Base-by-base conservation (phyloP, 2,797 vertebrate genomes). In the Pipistrellus pygmaeus region DNA sequence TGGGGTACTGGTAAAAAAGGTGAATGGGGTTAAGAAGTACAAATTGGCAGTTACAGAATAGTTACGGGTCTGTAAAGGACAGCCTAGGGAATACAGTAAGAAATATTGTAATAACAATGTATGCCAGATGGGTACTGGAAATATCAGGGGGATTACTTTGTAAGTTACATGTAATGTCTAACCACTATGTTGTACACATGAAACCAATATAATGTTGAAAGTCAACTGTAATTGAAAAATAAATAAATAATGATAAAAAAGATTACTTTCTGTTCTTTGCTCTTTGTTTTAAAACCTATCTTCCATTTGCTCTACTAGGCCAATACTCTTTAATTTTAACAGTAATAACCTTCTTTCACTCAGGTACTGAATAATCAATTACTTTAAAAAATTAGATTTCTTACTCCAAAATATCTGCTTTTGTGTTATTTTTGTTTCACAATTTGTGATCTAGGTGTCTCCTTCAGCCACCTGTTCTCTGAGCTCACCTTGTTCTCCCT, bases 261-360 rank as follows among this genome's bases (percentile, higher is more conserved):
- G 20, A 68, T 35, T 83, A 27, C 44, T 51, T 68, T 68, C 21
- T 17, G 8, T 32, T 14, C 27, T 77, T 77, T 88, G 30, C 6
- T 81, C n/a, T 86, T 48, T 83, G 2, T 62, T 85, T 88, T 64
- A 20, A 86, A 93, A 35, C 51, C 80, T 77, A 84, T 90, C 60
- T 75, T 81, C 30, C 41, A 30, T 87, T 82, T 80, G 18, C 38
- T 93, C 35, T 73, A 82, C 11, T 35, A 85, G 21, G 21, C 25
- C 35, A 94, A 44, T 21, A 44, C 1, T 23, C 73, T 57, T 81
- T 93, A 12, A 80, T 83, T 23, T 84, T 69, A 83, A 66, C 12
- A 76, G n/a, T 8, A 30, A 27, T 57, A 12, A 27, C 7, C 3
- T 72, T 89, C 20, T 81, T 88, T n/a, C 9, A 60, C 3, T n/a